Conservation (phyloP, 2,888 invertebrate species). For the Idaea biselata region DNA sequence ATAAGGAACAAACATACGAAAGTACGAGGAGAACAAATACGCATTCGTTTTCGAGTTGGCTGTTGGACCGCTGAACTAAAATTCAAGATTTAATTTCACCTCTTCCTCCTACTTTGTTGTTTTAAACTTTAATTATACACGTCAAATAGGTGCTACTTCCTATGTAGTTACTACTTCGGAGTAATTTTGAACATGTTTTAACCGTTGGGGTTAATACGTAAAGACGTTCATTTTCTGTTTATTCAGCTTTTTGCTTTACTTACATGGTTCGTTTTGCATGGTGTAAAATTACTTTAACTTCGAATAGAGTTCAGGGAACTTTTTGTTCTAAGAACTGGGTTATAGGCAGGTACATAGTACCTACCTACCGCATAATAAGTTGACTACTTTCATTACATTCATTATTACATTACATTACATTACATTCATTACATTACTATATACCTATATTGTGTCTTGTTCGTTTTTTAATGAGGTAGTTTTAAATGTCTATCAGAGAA, state of each 20-base stretch:
- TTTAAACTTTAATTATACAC: not conserved
- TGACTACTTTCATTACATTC: too few species aligned
- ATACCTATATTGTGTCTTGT: too few species aligned
- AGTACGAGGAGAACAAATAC: not conserved
- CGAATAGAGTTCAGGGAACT: not conserved
- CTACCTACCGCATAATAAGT: too few species aligned
- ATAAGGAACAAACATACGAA: conserved; percentile 20
- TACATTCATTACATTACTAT: too few species aligned
- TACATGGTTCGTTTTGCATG: not conserved
- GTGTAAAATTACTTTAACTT: not conserved
- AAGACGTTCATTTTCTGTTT: not conserved
- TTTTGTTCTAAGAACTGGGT: not conserved
- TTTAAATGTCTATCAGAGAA: too few species aligned
- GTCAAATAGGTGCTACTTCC: not conserved
- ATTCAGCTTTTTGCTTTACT: not conserved
- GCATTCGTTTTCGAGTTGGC: not conserved
- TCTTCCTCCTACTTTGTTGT: not conserved
- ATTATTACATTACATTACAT: too few species aligned
- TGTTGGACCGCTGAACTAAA: not conserved
- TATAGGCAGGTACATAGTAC: too few species aligned
- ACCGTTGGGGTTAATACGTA: not conserved
- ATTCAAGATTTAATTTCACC: not conserved
- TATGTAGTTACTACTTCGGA: not conserved
- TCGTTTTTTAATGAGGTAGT: too few species aligned
- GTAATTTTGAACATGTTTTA: not conserved